Base-by-base conservation (phyloP, 2,888 invertebrate species). In the Bhutanitis thaidina region DNA sequence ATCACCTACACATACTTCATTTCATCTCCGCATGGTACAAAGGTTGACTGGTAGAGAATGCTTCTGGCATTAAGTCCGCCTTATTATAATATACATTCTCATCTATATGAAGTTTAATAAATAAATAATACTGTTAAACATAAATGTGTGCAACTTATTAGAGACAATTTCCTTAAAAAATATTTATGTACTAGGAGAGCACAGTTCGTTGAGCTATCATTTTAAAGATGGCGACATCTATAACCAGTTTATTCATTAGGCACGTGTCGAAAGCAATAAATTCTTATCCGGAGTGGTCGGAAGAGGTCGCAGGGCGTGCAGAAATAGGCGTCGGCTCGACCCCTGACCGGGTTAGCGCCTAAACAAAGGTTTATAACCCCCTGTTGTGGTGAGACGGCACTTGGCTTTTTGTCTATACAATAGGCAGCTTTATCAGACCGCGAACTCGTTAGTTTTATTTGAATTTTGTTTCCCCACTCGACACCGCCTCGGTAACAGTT, bases 331-430 rank as follows among this genome's bases (percentile, higher is more conserved):
- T 43, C 32, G 52, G 15, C 48, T 49, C 61, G 58, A 67, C 67
- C 67, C 55, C 57, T 72, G 63, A 71, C 71, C 71, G 59, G 66
- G 69, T 71, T 69, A 64, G 46, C 63, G 49, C 51, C 55, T 62
- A 60, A 60, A 64, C 62, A 68, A 62, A 64, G 69, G 54, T 61
- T 58, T 54, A 46, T 43, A 57, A 58, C 61, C 61, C n/a, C 54
- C 52, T 50, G 52, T 1, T n/a, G 41, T 49, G 30, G 8, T 29
- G 15, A 35, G 27, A 30, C 27, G 16, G 16, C 43, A 37, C 49
- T 43, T 32, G 16, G 16, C 43, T 43, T 35, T 43, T 30, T 37
- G 25, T 34, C 40, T 35, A 41, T 9, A 49, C 49, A 49, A 49
- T 49, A 37, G 49, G 34, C 20, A 36, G 9, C 38, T 34, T 34